phyloP scores from a whole-genome alignment of 2,797 vertebrate genomes.

The Halcyon chelicuti region DNA sequence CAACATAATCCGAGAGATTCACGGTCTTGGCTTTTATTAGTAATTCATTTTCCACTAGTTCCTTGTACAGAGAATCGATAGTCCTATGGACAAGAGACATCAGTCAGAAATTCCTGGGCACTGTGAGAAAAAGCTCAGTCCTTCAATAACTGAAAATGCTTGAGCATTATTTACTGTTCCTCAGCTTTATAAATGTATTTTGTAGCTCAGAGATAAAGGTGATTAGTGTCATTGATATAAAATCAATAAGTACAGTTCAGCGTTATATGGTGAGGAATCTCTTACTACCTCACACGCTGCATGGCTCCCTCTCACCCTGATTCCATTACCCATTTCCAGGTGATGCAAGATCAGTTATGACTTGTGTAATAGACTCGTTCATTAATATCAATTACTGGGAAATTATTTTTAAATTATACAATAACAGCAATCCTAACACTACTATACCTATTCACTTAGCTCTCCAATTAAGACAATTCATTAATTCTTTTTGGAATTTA shows the following conservation, averaged over 20 bases:
- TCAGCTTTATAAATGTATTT: neutral
- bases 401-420: constrained; percentile 55
- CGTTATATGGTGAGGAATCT: neutral
- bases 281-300: neutral
- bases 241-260: neutral
- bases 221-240: neutral
- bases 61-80: constrained; percentile 85
- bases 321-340: neutral
- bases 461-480: constrained; percentile 34
- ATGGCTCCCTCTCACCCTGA: neutral
- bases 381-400: constrained; percentile 46
- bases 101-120: neutral
- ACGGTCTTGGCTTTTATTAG: constrained; percentile 80
- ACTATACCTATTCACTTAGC: constrained; percentile 15
- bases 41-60: constrained; percentile 82
- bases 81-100: constrained; percentile 69
- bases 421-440: neutral
- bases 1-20: constrained; percentile 83
- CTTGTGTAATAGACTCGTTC: constrained; percentile 27
- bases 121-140: neutral
- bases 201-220: neutral
- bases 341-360: constrained; percentile 41
- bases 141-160: neutral
- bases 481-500: constrained; percentile 43
- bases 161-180: neutral